Percentiles rank a stretch among this genome's conserved stretches.
These are phyloP conservation scores for Anthopleura xanthogrammica DNA, from an alignment of 92 coral and sea anemone genomes.

Conservation along the genomic window DNA sequence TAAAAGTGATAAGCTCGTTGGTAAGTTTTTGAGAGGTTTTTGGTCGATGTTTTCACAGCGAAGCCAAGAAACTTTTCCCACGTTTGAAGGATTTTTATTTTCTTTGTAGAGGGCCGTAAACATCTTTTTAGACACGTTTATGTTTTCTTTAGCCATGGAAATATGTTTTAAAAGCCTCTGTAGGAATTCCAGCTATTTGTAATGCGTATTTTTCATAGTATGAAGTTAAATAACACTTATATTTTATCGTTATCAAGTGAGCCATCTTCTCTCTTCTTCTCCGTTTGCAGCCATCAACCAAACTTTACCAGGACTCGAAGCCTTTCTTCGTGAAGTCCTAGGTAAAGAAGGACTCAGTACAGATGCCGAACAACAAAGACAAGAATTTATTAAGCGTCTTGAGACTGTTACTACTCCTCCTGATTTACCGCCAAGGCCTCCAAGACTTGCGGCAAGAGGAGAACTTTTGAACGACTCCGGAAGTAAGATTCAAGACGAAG, in stretches of 20 bases:
- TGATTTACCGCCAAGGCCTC: conserved; percentile 80
- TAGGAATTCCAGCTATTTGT: conserved; percentile 27
- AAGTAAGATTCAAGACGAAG: conserved; percentile 38
- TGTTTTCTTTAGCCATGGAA: conserved; percentile 26
- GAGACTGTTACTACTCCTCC: conserved; percentile 84
- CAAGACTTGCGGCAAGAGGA: conserved; percentile 49
- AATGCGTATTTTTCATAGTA: background rate
- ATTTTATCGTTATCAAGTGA: background rate
- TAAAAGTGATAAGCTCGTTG: conserved; percentile 34
- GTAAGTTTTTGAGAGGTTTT: conserved; percentile 29
- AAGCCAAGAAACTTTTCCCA: background rate
- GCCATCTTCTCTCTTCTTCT: conserved; percentile 12
- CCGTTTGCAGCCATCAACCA: conserved; percentile 82
- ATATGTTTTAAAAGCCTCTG: background rate
- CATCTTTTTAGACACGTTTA: conserved; percentile 14
- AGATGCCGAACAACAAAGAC: conserved; percentile 89
- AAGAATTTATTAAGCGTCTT: conserved; percentile 78
- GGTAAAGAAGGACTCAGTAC: conserved; percentile 84
- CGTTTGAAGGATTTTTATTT: conserved; percentile 11
- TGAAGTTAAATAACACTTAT: conserved; percentile 11
- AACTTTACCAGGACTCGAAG: conserved; percentile 88
- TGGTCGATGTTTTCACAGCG: conserved; percentile 7
- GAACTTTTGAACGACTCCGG: conserved; percentile 50
- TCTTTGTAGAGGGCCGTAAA: conserved; percentile 22
- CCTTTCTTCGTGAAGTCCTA: conserved; percentile 82